Base-by-base conservation (phyloP, 2,888 invertebrate genomes). In the Eupithecia dodoneata region DNA sequence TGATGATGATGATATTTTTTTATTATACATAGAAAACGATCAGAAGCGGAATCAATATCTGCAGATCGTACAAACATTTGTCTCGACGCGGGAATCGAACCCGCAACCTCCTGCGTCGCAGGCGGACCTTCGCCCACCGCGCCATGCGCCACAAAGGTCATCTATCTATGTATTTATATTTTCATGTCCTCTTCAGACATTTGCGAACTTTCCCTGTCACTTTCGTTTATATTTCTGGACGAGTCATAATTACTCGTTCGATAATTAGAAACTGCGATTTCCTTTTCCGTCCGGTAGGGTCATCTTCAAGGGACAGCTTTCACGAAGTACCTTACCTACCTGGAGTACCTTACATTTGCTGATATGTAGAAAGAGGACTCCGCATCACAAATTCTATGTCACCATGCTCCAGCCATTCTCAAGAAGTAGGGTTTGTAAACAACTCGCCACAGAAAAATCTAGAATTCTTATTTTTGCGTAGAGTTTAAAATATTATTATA, bases 291-390 rank as follows among this genome's bases (percentile, higher is more conserved):
- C 59, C 80, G 76, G 77, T 78, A 75, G 78, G 81, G 79, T 77
- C 81, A 80, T 82, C 82, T 78, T 75, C 76, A 75, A 66, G 47
- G 76, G 71, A 81, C 79, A 71, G 78, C 82, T 82, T 82, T 82
- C 82, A 70, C 70, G 47, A 9, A 59, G 63, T 63, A 63, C 63
- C 63, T 63, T 63, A 63, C 63, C 63, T 63, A 30, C 30, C 63
- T 18, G 2, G 2, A 30, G 63, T 66, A 66, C 66, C 65, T 49
- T 69, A 4, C 9, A n/a, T 18, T 70, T 30, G 45, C 69, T 42
- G 3, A 66, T 15, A 6, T 41, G 41, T 6, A 42, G 41, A 66
- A 66, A 6, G 13, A 66, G 15, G 66, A 66, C 66, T 42, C 65
- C 65, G 65, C 65, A 18, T 7, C n/a, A 6, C n/a, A 52, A 52